Base-by-base conservation (phyloP, 2,797 vertebrate genomes). In the Liparis tanakae region DNA sequence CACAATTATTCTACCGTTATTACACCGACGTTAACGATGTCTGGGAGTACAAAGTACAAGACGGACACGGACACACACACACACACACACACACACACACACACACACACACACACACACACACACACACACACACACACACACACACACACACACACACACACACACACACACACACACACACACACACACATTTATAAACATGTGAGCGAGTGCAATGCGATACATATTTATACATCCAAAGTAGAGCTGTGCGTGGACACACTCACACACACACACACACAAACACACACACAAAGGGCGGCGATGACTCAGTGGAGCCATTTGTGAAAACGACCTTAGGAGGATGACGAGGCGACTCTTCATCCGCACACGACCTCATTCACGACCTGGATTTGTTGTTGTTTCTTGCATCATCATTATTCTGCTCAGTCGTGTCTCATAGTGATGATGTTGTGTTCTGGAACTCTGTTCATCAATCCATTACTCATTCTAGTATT, bases 251-350 rank as follows among this genome's bases (percentile, higher is more conserved):
- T 54, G 22, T 70, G 34, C 39, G 25, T 58, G 36, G n/a, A 12
- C 39, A 13, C 39, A 41, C 39, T 12, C 39, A 13, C 39, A 41
- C n/a, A 68, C 59, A 70, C 15, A 17, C 58, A 64, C 46, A 62
- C 14, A 66, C 56, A 70, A 10, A 14, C 58, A 74, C 34, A 68
- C 48, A 59, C 1, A 33, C 70, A 80, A 65, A 79, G 62, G 62
- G 60, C 70, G 78, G 57, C 72, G 50, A 58, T 86, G 74, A 86
- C 62, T 88, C 73, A 87, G 64, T 61, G 12, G 74, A 63, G 77
- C 57, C 60, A 59, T 74, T 76, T 78, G 68, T 82, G 65, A 81
- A 67, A 76, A 70, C 3, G 36, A 81, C 72, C 68, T 79, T 5
- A 76, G 61, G 61, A 72, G 34, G 57, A 76, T 73, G 80, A 77